These are phyloP conservation scores for Campoletis sonorensis DNA, from an alignment of 1,140 invertebrate genomes.

Conservation along the genomic window DNA sequence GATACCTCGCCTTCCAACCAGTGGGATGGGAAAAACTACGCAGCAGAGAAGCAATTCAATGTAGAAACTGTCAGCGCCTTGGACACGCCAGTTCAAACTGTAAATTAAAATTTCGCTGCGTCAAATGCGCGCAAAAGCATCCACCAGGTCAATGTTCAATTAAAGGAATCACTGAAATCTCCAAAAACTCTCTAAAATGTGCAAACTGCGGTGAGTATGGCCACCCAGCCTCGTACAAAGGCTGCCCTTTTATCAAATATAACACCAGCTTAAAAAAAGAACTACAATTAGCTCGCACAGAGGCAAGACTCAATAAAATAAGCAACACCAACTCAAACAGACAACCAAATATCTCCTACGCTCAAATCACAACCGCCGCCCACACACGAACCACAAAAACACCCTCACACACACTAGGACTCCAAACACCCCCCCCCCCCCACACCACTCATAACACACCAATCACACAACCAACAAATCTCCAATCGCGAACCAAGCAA, in stretches of 20 bases:
- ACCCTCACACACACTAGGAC: too few relatives aligned
- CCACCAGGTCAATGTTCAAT: slow-evolving; percentile 24
- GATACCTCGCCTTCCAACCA: slow-evolving; percentile 23
- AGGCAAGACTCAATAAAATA: too few relatives aligned
- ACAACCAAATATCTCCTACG: too few relatives aligned
- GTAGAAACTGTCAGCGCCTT: slow-evolving; percentile 39
- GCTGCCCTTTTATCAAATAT: slow-evolving; percentile 45
- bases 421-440: not conserved
- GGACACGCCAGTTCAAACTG: slow-evolving; percentile 43
- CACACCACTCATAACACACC: not conserved
- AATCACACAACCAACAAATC: not conserved
- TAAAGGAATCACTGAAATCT: not conserved
- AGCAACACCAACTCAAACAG: too few relatives aligned
- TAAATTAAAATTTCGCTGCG: slow-evolving; percentile 20
- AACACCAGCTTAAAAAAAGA: not conserved
- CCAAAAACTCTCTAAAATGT: slow-evolving; percentile 37
- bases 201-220: slow-evolving; percentile 45
- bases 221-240: slow-evolving; percentile 52
- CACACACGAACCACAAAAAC: too few relatives aligned
- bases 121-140: slow-evolving; percentile 35
- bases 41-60: slow-evolving; percentile 21
- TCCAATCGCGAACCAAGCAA: too few relatives aligned
- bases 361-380: too few relatives aligned
- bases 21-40: slow-evolving; percentile 39
- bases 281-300: not conserved